Percentiles rank a stretch among this genome's conserved stretches.
These are phyloP conservation scores for Mythimna albipuncta DNA, from an alignment of 2,888 invertebrate species.

Conservation along the genomic window DNA sequence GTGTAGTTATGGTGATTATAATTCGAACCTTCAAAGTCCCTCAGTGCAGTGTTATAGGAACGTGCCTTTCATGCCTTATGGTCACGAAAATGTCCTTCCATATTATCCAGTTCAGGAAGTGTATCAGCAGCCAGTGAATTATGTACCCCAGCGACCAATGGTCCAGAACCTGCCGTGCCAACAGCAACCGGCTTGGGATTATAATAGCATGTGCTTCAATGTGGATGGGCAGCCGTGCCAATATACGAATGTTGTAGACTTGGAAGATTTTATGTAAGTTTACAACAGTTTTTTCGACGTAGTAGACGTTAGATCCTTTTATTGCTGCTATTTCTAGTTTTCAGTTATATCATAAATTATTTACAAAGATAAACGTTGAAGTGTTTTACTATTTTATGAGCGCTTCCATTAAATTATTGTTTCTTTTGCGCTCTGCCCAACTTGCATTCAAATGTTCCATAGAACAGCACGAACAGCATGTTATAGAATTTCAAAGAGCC, in stretches of 20 bases:
- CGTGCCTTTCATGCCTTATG: slow-evolving; percentile 68
- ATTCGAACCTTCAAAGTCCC: slow-evolving; percentile 68
- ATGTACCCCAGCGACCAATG: slow-evolving; percentile 69
- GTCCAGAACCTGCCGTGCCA: slow-evolving; percentile 87
- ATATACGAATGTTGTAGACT: slow-evolving; percentile 92
- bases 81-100: slow-evolving; percentile 66
- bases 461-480: background rate
- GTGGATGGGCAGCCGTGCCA: slow-evolving; percentile 92
- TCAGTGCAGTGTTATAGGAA: slow-evolving; percentile 78
- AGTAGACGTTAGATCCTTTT: background rate
- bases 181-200: slow-evolving; percentile 90
- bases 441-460: slow-evolving; percentile 1
- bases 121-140: slow-evolving; percentile 67
- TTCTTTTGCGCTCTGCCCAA: background rate
- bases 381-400: background rate
- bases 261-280: slow-evolving; percentile 95
- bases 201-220: slow-evolving; percentile 92
- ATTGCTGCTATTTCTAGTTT: slow-evolving; percentile 6
- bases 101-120: slow-evolving; percentile 71
- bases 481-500: slow-evolving; percentile 25
- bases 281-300: background rate
- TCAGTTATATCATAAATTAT: slow-evolving; percentile 10
- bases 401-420: background rate
- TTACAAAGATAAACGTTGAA: background rate
- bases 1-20: slow-evolving; percentile 73